phyloP scores from a whole-genome alignment of 2,888 invertebrate genomes.

The Drosophila melanocephala region DNA sequence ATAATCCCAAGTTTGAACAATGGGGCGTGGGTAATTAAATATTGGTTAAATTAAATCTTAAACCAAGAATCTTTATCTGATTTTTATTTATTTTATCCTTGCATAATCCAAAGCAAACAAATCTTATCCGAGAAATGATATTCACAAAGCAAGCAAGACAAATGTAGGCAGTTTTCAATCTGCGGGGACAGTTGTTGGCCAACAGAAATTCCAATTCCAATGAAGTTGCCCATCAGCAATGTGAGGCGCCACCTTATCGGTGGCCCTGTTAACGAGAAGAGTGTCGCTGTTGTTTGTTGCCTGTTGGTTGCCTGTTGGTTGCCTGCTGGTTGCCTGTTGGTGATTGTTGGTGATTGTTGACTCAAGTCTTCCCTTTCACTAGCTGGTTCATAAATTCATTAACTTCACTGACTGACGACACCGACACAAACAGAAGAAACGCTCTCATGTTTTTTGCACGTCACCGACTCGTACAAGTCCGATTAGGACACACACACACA shows the following conservation, averaged over 20 bases:
- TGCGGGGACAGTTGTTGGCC: constrained; percentile 29
- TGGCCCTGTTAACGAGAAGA: constrained; percentile 18
- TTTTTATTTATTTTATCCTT: neutral
- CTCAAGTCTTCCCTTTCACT: constrained; percentile 15
- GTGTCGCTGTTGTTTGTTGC: neutral
- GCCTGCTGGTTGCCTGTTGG: neutral
- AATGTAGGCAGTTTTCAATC: constrained; percentile 23
- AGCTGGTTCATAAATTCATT: constrained; percentile 71
- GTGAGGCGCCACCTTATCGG: constrained; percentile 47
- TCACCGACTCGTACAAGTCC: constrained; percentile 44
- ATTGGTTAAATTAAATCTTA: neutral
- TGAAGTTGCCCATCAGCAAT: constrained; percentile 45
- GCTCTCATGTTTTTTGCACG: constrained; percentile 64
- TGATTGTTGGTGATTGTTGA: constrained; percentile 16
- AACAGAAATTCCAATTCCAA: constrained; percentile 55
- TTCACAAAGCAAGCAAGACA: constrained; percentile 44
- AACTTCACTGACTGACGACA: constrained; percentile 54
- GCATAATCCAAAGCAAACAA: constrained; percentile 1
- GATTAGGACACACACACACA: constrained; percentile 7
- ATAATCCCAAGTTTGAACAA: neutral
- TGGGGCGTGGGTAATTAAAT: neutral
- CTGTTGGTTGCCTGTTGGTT: neutral
- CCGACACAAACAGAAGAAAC: constrained; percentile 41
- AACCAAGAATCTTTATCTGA: neutral
- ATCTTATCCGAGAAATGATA: constrained; percentile 26